A percentile compares a stretch with the other conserved stretches of the same genome.
Evolutionary conservation across 2,888 invertebrate genomes (phyloP).

Genomic region (Cryptophagus acutangulus): DNA sequence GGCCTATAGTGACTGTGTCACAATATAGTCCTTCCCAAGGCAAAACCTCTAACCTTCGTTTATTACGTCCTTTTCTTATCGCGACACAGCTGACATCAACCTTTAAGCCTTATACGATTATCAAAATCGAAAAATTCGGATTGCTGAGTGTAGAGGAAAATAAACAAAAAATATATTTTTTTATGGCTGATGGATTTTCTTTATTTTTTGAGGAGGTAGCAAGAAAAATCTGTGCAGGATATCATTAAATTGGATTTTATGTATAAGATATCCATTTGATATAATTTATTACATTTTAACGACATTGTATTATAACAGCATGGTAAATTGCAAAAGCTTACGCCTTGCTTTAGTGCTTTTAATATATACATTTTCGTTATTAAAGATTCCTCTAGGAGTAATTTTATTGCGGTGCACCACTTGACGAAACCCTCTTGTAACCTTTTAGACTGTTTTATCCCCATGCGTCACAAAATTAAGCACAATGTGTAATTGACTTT

Average conservation of each 20-base stretch:
- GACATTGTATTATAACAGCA: no score
- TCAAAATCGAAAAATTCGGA: not conserved
- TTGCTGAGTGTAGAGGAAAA: not conserved
- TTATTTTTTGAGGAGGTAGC: no score
- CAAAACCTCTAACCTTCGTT: not conserved
- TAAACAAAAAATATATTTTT: no score
- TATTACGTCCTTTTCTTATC: not conserved
- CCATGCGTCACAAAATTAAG: no score
- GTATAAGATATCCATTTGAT: no score
- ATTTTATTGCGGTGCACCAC: conserved; percentile 13
- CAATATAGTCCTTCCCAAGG: conserved; percentile 2
- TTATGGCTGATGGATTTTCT: no score
- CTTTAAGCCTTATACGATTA: not conserved
- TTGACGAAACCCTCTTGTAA: no score
- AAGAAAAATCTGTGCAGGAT: no score
- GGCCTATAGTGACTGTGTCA: conserved; percentile 14
- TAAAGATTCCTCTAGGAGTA: conserved; percentile 16
- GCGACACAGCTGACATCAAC: not conserved
- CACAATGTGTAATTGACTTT: no score
- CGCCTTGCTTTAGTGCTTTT: not conserved
- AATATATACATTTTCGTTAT: conserved; percentile 10
- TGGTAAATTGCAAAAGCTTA: conserved; percentile 4
- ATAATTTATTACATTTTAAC: conserved; percentile 8
- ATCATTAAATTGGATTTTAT: no score
- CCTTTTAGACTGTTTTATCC: no score